A percentile compares a stretch with the other conserved stretches of the same genome.
These are phyloP conservation scores for Alectoris magna DNA, from an alignment of 2,797 vertebrate genomes.

Conservation along the genomic window DNA sequence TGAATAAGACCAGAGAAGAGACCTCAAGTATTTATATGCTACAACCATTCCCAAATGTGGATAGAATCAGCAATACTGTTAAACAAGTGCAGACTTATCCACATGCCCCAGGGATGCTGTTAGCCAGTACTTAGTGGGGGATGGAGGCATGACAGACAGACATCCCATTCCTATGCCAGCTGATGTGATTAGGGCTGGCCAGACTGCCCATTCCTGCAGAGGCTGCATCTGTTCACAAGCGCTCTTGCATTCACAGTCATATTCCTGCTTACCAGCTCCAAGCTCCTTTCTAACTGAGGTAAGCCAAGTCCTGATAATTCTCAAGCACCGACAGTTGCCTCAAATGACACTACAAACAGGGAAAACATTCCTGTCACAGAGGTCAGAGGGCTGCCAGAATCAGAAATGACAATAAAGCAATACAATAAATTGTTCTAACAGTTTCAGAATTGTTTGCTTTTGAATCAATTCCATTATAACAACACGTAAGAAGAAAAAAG, in stretches of 20 bases:
- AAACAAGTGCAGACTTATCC: background rate
- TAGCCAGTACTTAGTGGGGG: background rate
- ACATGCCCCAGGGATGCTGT: background rate
- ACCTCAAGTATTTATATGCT: background rate
- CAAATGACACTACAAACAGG: background rate
- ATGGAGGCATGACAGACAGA: background rate
- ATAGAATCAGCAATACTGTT: background rate
- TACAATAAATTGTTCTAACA: background rate
- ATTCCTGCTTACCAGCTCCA: background rate
- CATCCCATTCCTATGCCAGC: background rate
- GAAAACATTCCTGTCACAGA: background rate
- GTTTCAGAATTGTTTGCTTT: background rate
- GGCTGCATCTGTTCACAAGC: slow-evolving; percentile 45
- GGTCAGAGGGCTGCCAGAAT: background rate
- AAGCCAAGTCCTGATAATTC: background rate
- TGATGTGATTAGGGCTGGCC: slow-evolving; percentile 37
- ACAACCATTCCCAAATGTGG: background rate
- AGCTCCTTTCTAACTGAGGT: background rate
- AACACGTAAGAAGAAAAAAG: background rate
- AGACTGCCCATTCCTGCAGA: slow-evolving; percentile 43
- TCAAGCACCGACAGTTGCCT: background rate
- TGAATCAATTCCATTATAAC: background rate
- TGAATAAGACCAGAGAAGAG: background rate
- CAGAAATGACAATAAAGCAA: background rate
- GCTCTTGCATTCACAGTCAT: background rate